A percentile compares a stretch with the other conserved stretches of the same genome.
phyloP scores from a whole-genome alignment of 1,140 invertebrate genomes.

The Heliothis subflexa region DNA sequence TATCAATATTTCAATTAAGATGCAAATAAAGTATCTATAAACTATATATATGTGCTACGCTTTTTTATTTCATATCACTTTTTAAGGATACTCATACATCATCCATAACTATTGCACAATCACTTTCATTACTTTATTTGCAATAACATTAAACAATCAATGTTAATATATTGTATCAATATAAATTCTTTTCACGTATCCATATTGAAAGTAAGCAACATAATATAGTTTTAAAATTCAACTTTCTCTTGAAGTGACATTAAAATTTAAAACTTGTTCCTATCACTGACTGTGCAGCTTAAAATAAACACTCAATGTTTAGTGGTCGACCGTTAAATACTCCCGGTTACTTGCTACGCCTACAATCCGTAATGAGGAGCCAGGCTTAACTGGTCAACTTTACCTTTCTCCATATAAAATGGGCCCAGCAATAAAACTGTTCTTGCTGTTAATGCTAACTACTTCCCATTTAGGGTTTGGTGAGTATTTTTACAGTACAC shows the following conservation, averaged over 20 bases:
- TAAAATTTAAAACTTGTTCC: conserved; percentile 85
- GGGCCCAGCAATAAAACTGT: conserved; percentile 23
- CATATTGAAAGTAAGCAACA: conserved; percentile 69
- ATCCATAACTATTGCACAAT: conserved; percentile 7
- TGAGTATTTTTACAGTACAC: conserved; percentile 49
- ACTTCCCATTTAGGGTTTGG: conserved; percentile 53
- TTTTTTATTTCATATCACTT: background rate
- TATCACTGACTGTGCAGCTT: conserved; percentile 69
- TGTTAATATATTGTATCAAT: conserved; percentile 43
- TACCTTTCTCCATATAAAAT: conserved; percentile 19
- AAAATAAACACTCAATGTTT: conserved; percentile 72
- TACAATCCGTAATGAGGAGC: conserved; percentile 73
- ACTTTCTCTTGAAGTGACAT: conserved; percentile 78
- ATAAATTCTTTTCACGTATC: conserved; percentile 64
- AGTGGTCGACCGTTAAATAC: conserved; percentile 79
- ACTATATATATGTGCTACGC: too few relatives aligned
- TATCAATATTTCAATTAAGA: background rate
- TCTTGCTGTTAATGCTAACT: conserved; percentile 22
- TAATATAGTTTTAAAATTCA: conserved; percentile 65
- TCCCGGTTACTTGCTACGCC: conserved; percentile 66
- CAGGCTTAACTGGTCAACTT: conserved; percentile 55
- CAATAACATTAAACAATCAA: conserved; percentile 41
- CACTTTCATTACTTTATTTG: background rate
- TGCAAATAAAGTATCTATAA: background rate
- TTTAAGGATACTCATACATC: background rate